Base-by-base conservation (phyloP, 2,888 invertebrate species). In the Muschampia plurimacula region DNA sequence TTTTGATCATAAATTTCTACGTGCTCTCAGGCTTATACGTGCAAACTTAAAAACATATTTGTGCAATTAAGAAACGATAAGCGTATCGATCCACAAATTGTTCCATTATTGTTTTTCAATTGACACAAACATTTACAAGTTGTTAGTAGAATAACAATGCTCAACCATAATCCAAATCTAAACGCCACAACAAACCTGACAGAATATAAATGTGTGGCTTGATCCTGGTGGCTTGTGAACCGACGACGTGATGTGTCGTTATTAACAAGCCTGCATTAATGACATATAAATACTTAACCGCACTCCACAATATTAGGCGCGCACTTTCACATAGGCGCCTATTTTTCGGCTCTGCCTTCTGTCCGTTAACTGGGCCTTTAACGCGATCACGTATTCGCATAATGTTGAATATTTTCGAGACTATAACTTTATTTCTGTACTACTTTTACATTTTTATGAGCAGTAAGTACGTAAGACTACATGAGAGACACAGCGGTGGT, bases 91-190 rank as follows among this genome's bases (percentile, higher is more conserved):
- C 79, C 76, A 80, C 84, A 86, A 87, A 89, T 87, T 83, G 84
- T 85, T 85, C 82, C 88, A 87, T 87, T 88, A 89, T 89, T 84
- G 89, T 88, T 86, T 86, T 83, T 85, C 86, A 89, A 92, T 91
- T 91, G 87, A 88, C 88, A 87, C 88, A 86, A 88, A 87, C 85
- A 86, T 85, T 77, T 84, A 83, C 82, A 79, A 78, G 81, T 85
- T 85, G 89, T 88, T 85, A 84, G 82, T 80, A 84, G 92, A 91
- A 93, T 93, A 86, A 90, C 91, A 93, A 93, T 91, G 89, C 90
- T 85, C 86, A 86, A 88, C 88, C 87, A 91, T 93, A 93, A 93
- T 94, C 94, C 91, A 93, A 92, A 93, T 94, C 89, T 92, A 93
- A 94, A 91, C 91, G 92, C 86, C 87, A 85, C 82, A 84, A 84